phyloP scores from a whole-genome alignment of 2,113 vertebrate species.

The Dryoscopus gambensis region DNA sequence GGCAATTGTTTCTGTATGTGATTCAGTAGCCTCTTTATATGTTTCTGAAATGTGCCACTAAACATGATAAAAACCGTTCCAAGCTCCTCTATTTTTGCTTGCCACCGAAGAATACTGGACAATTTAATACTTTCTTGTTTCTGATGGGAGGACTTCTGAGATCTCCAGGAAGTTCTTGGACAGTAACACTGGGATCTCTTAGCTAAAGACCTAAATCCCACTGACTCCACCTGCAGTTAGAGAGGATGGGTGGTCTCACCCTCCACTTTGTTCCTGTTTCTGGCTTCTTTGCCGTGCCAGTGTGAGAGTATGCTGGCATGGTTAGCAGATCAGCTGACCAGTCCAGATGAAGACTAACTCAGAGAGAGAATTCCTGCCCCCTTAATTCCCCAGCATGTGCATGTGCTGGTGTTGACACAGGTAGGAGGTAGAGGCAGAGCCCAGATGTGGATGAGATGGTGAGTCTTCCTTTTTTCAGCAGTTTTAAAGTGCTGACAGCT shows the following conservation, averaged over 20 bases:
- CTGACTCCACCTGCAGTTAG: not conserved
- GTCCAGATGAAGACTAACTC: not conserved
- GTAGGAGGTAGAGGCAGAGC: not conserved
- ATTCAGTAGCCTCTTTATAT: not conserved
- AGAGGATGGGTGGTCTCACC: accelerated
- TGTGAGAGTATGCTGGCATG: not conserved
- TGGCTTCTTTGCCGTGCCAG: not conserved
- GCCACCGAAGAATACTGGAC: not conserved
- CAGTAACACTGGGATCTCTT: not conserved
- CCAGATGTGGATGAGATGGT: not conserved
- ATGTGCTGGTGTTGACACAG: not conserved
- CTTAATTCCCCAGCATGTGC: not conserved
- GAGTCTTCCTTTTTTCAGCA: not conserved
- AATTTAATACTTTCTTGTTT: not conserved
- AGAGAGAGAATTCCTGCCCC: not conserved
- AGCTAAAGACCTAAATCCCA: not conserved
- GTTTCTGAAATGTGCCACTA: not conserved
- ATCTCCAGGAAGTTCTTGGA: not conserved
- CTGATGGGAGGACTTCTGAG: not conserved
- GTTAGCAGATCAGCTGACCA: not conserved
- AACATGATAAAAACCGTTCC: not conserved
- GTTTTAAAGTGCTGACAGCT: not conserved
- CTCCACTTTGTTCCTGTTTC: not conserved
- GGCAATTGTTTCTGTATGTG: not conserved
- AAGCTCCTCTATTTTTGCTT: not conserved